phyloP scores from a whole-genome alignment of 2,797 vertebrate species.

The Sternotherus odoratus region DNA sequence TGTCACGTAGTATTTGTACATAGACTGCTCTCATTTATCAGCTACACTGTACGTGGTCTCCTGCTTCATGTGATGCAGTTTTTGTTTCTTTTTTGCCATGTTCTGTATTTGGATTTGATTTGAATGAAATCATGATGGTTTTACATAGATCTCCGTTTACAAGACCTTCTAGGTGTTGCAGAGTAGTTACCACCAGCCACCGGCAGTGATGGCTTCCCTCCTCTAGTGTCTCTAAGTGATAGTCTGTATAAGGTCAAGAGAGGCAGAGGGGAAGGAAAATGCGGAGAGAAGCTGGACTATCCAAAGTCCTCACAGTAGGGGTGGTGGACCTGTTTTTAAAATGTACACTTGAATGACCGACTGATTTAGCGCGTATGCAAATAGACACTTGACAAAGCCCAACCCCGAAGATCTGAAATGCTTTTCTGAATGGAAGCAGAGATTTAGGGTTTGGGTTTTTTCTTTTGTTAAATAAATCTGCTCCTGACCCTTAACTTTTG shows the following conservation, averaged over 20 bases:
- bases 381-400: neutral
- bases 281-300: neutral
- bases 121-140: accelerated
- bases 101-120: neutral
- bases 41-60: accelerated
- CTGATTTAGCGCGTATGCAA: neutral
- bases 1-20: accelerated
- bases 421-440: neutral
- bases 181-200: accelerated
- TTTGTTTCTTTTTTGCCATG: accelerated
- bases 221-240: neutral
- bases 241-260: neutral
- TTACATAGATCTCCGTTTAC: neutral
- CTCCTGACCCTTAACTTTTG: neutral
- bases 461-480: neutral
- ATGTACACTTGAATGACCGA: neutral
- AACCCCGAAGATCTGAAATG: neutral
- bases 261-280: accelerated
- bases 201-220: neutral
- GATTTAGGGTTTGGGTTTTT: too few species aligned
- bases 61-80: accelerated
- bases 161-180: accelerated
- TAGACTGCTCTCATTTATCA: accelerated
- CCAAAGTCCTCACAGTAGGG: accelerated
- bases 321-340: neutral